Evolutionary conservation across 2,797 vertebrate genomes (phyloP).

Genomic region (Danio choprae): DNA sequence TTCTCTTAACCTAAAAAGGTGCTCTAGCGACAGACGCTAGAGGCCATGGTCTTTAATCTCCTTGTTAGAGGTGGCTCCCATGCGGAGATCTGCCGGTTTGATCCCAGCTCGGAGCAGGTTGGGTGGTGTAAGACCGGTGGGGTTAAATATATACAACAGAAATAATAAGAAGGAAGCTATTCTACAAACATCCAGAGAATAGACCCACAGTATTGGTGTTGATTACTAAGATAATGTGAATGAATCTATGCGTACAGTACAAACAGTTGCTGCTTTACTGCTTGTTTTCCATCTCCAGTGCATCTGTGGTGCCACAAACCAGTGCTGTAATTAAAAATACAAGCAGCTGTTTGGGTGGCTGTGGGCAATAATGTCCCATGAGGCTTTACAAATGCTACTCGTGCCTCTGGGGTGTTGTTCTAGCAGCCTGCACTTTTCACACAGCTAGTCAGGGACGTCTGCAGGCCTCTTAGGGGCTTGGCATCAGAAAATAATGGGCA

Average conservation of each 20-base stretch:
- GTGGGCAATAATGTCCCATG: slow-evolving; percentile 8
- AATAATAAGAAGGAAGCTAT: neutral
- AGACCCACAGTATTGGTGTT: neutral
- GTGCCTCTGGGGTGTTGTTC: slow-evolving; percentile 7
- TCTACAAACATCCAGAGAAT: neutral
- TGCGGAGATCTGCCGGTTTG: too few species aligned
- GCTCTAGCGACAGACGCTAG: too few species aligned
- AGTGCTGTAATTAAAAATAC: slow-evolving; percentile 33
- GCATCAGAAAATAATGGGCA: neutral
- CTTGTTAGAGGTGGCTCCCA: too few species aligned
- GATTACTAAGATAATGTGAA: neutral
- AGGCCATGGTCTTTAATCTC: too few species aligned
- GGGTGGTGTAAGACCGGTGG: too few species aligned
- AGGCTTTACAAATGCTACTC: slow-evolving; percentile 25
- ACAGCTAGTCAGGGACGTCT: neutral
- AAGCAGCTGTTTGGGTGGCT: slow-evolving; percentile 23
- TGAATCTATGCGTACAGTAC: neutral
- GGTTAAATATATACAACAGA: neutral
- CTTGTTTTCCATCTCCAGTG: neutral
- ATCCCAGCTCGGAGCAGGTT: too few species aligned
- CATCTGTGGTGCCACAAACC: slow-evolving; percentile 31
- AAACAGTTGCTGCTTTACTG: neutral
- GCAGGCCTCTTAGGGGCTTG: neutral
- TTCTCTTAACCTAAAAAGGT: too few species aligned
- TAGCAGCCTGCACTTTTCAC: neutral